A percentile compares a stretch with the other conserved stretches of the same genome.
Evolutionary conservation across 2,888 invertebrate species (phyloP).

Genomic region (Acanthacorydalis orientalis): DNA sequence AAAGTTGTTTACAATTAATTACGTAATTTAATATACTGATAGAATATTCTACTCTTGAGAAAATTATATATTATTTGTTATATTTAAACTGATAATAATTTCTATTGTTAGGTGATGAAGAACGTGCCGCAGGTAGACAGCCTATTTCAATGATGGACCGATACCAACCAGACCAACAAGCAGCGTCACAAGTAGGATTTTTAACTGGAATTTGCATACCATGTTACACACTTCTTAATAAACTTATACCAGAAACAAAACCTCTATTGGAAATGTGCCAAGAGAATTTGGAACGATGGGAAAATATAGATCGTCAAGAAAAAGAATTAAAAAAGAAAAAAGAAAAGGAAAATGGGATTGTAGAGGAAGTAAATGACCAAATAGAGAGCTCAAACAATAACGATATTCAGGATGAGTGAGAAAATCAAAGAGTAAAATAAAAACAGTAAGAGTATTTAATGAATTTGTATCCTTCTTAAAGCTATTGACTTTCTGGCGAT

Average conservation of each 20-base stretch:
- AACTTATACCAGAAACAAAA: constrained; percentile 51
- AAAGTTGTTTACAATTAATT: too few relatives aligned
- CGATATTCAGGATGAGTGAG: not conserved
- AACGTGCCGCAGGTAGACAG: constrained; percentile 42
- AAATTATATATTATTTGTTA: too few relatives aligned
- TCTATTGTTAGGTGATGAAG: constrained; percentile 41
- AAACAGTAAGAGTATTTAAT: too few relatives aligned
- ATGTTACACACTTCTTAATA: constrained; percentile 52
- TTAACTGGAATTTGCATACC: constrained; percentile 65
- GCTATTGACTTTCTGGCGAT: too few relatives aligned
- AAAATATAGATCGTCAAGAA: constrained; percentile 22
- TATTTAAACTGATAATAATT: too few relatives aligned
- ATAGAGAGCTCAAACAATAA: not conserved
- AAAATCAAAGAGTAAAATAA: too few relatives aligned
- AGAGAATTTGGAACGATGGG: constrained; percentile 43
- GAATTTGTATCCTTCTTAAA: too few relatives aligned
- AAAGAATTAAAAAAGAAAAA: constrained; percentile 13
- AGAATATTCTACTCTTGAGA: too few relatives aligned
- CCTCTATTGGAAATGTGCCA: constrained; percentile 51
- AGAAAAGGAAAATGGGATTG: constrained; percentile 10
- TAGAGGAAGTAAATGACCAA: not conserved
- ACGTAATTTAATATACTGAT: too few relatives aligned
- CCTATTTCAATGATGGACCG: constrained; percentile 76
- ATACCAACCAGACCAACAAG: constrained; percentile 52
- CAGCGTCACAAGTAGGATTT: constrained; percentile 68